Conservation (phyloP, 2,797 vertebrate genomes). For the Carcharodon carcharias region DNA sequence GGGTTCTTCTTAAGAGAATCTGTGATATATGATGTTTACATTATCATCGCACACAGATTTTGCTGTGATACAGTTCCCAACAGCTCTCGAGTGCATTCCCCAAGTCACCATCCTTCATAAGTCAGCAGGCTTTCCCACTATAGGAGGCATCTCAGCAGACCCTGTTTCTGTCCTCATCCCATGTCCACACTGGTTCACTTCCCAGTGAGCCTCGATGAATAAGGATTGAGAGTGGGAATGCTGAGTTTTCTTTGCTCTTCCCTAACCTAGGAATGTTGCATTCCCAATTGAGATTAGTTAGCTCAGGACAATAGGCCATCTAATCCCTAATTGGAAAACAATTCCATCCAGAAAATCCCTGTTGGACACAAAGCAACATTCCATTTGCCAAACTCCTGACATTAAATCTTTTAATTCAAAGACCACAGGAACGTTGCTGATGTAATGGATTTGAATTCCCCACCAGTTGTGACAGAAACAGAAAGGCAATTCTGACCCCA, state of each 20-base stretch:
- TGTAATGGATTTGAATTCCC: background rate
- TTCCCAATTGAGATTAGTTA: background rate
- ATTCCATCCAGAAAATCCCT: background rate
- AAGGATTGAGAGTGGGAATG: background rate
- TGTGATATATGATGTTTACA: background rate
- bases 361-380: background rate
- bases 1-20: background rate
- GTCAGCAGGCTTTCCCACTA: background rate
- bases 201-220: background rate
- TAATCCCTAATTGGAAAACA: background rate
- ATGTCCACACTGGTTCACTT: background rate
- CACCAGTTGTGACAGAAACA: background rate
- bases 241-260: background rate
- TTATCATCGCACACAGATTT: slow-evolving; percentile 3
- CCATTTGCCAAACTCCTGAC: background rate
- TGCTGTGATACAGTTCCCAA: background rate
- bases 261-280: background rate
- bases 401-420: background rate
- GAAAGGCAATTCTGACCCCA: background rate
- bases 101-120: background rate
- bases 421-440: background rate
- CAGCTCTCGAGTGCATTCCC: background rate
- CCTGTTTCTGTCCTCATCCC: background rate
- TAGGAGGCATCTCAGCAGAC: background rate
- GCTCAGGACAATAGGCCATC: background rate